Percentiles rank a stretch among this genome's conserved stretches.
These are phyloP conservation scores for Orius insidiosus DNA, from an alignment of 1,140 invertebrate genomes.

Conservation along the genomic window DNA sequence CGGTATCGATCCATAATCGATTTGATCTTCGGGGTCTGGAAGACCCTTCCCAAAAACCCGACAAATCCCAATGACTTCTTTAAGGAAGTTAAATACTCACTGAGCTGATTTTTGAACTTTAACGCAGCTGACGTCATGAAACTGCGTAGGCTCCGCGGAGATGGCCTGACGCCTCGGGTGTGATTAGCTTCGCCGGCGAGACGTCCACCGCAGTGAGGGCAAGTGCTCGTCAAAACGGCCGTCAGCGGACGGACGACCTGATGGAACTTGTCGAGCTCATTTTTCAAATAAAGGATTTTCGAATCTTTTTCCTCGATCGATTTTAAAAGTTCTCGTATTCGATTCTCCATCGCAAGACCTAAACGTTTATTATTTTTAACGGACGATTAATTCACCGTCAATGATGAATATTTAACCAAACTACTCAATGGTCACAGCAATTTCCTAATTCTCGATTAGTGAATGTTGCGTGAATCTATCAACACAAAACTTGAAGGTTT, in stretches of 20 bases:
- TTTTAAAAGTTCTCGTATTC: slow-evolving; percentile 50
- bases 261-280: slow-evolving; percentile 70
- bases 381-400: too few species aligned
- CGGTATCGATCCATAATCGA: too few species aligned
- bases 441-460: too few species aligned
- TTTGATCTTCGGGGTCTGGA: too few species aligned
- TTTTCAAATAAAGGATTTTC: slow-evolving; percentile 44
- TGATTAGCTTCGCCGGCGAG: not conserved
- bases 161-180: slow-evolving; percentile 60
- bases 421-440: too few species aligned
- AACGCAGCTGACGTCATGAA: slow-evolving; percentile 25
- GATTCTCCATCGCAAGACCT: slow-evolving; percentile 9
- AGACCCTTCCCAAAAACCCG: too few species aligned
- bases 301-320: slow-evolving; percentile 51
- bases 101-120: slow-evolving; percentile 48
- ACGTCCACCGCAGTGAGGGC: slow-evolving; percentile 11
- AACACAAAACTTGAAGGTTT: too few species aligned
- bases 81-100: slow-evolving; percentile 32
- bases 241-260: slow-evolving; percentile 56
- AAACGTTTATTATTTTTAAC: not conserved
- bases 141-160: slow-evolving; percentile 60
- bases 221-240: slow-evolving; percentile 28
- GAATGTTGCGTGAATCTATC: too few species aligned
- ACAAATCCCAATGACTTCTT: too few species aligned
- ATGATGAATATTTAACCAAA: too few species aligned